Evolutionary conservation across 2,888 invertebrate species (phyloP), one percentile per base, ranked within the genome.

Genomic region (Autographa gamma): DNA sequence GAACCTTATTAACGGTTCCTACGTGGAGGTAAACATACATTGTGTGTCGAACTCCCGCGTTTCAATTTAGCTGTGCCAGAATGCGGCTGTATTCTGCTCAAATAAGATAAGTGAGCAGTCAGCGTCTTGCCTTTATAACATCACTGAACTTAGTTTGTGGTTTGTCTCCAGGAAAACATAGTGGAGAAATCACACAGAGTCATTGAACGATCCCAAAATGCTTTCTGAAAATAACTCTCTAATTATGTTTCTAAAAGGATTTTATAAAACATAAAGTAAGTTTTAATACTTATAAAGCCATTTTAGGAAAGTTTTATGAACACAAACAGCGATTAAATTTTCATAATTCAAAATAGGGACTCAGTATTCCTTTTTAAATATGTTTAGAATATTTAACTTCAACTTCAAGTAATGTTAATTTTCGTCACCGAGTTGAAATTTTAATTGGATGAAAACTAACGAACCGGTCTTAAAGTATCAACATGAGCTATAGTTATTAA

Each of bases 71-170:
- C 54, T 65, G 65, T 61, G 54, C 59, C 64, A 72, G 58, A 66
- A 60, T 56, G 48, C 43, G 63, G 13, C 65, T 68, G 59, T 77
- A 77, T 80, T 79, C 83, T 88, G 85, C 72, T 79, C 81, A 86
- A 86, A 87, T 85, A 84, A 86, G 85, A 86, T 88, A 88, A 81
- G 79, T 73, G 67, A 81, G 78, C 73, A 76, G 8, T 48, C 48
- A n/a, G n/a, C 5, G 48, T n/a, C 60, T 76, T 75, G 72, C 67
- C 63, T 73, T 70, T 74, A 60, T 71, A 58, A 58, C 14, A 25
- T 16, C 5, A 16, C 56, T 63, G 16, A 43, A 41, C 64, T 48
- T 60, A 65, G 8, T 67, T 31, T 52, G 18, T 32, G 32, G 25
- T 32, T 3, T 32, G 5, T 54, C 11, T 5, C 54, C 13, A 19